Percentiles rank a stretch among this genome's conserved stretches.
phyloP scores from a whole-genome alignment of 2,113 vertebrate species.

The Pantherophis guttatus region DNA sequence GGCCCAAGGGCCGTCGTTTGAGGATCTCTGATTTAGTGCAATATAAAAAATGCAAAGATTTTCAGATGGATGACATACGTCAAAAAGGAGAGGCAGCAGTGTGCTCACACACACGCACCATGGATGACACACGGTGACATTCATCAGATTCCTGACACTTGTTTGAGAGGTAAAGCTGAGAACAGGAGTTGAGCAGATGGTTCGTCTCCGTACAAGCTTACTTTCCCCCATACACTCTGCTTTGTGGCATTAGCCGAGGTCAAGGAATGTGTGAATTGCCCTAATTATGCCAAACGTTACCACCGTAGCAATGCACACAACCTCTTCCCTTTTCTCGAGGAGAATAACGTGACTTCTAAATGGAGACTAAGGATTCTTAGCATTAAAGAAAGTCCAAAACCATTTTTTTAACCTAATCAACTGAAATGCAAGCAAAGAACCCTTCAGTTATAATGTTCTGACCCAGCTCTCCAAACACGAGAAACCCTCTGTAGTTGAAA shows the following conservation, averaged over 20 bases:
- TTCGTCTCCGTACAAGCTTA: constrained; percentile 52
- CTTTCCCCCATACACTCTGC: constrained; percentile 27
- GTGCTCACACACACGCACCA: neutral
- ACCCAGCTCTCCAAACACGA: too few relatives aligned
- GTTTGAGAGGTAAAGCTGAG: constrained; percentile 60
- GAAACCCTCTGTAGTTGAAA: too few relatives aligned
- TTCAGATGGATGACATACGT: neutral
- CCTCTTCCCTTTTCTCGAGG: neutral
- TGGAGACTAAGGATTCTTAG: neutral
- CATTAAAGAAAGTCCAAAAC: neutral
- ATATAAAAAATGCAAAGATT: too few relatives aligned
- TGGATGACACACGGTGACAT: neutral
- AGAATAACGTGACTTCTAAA: neutral
- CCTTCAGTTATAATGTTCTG: too few relatives aligned
- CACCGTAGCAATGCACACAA: too few relatives aligned
- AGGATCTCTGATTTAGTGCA: too few relatives aligned
- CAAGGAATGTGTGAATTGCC: neutral
- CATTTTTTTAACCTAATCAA: neutral
- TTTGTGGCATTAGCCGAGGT: constrained; percentile 36
- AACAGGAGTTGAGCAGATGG: constrained; percentile 62
- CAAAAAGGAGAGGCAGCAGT: neutral
- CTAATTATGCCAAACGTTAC: neutral
- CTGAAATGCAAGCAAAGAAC: neutral
- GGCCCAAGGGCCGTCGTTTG: too few relatives aligned
- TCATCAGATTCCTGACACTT: neutral